Percentiles rank a stretch among this genome's conserved stretches.
Conservation (phyloP, 1,140 invertebrate species). For the Meloidogyne hapla region DNA sequence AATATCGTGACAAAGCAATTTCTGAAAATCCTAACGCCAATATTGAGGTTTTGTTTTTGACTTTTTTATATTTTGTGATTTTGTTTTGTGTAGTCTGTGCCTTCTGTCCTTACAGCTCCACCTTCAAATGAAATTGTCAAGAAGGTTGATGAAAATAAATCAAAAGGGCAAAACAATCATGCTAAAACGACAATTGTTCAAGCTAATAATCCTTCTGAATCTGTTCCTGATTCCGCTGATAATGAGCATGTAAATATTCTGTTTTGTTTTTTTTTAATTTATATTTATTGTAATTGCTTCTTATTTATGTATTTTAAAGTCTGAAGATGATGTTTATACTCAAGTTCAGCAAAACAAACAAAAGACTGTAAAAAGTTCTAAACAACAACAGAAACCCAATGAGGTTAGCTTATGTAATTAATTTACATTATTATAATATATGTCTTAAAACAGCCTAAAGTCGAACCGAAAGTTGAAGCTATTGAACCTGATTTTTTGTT, state of each 20-base stretch:
- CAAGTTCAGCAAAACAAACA: background rate
- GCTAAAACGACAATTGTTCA: background rate
- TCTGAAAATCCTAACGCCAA: constrained; percentile 38
- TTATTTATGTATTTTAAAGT: background rate
- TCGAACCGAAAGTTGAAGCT: background rate
- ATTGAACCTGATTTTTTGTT: constrained; percentile 16
- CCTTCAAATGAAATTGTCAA: background rate
- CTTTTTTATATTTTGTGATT: constrained; percentile 18
- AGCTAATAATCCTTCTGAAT: background rate
- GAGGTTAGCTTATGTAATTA: background rate
- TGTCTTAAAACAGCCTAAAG: background rate
- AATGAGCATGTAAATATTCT: background rate
- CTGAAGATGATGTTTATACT: constrained; percentile 11
- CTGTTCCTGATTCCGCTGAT: background rate
- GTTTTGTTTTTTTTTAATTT: background rate
- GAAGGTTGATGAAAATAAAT: constrained; percentile 28
- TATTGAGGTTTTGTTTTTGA: background rate
- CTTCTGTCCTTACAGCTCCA: background rate
- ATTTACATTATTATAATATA: too few species aligned
- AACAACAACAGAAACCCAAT: background rate
- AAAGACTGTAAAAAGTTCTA: background rate
- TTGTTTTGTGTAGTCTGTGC: background rate
- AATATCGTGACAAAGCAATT: constrained; percentile 42
- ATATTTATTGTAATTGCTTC: background rate
- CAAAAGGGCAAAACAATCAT: constrained; percentile 11